Conservation (phyloP, 2,113 vertebrate species). For the Zapornia atra region DNA sequence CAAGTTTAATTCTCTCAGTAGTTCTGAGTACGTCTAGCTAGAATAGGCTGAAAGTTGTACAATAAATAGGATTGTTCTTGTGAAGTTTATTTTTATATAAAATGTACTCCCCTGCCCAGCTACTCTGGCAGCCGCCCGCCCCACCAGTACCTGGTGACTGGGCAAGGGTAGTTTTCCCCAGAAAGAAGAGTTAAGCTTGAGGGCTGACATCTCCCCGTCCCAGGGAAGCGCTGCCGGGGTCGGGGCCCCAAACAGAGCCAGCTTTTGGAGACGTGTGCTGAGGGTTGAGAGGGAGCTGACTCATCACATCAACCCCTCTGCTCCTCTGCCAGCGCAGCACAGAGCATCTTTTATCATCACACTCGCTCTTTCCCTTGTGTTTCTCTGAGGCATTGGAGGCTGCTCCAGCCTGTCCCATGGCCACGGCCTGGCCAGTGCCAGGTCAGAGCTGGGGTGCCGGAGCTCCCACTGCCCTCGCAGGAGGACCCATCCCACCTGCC, state of each 20-base stretch:
- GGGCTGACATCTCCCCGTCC: constrained; percentile 44
- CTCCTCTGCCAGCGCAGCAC: constrained; percentile 37
- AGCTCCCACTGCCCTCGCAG: not conserved
- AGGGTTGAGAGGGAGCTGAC: constrained; percentile 26
- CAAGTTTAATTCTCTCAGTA: not conserved
- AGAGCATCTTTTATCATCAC: constrained; percentile 39
- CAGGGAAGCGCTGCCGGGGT: not conserved
- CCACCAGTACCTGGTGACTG: not conserved
- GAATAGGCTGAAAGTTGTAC: not conserved
- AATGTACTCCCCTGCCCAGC: not conserved
- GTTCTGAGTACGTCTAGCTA: not conserved
- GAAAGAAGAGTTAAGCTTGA: not conserved
- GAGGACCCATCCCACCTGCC: not conserved
- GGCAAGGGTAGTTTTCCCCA: not conserved
- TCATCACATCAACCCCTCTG: constrained; percentile 40
- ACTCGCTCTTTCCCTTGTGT: not conserved
- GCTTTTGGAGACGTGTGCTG: constrained; percentile 1
- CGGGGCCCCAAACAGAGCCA: not conserved
- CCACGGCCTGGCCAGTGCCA: too few relatives aligned
- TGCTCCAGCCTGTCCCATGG: not conserved
- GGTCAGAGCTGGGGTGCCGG: not conserved
- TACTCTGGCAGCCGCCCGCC: not conserved
- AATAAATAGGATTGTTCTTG: not conserved
- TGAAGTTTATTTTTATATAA: not conserved
- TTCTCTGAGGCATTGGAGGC: not conserved